These are phyloP conservation scores for Caenorhabditis uteleia DNA, from an alignment of 2,888 invertebrate species.

Conservation along the genomic window DNA sequence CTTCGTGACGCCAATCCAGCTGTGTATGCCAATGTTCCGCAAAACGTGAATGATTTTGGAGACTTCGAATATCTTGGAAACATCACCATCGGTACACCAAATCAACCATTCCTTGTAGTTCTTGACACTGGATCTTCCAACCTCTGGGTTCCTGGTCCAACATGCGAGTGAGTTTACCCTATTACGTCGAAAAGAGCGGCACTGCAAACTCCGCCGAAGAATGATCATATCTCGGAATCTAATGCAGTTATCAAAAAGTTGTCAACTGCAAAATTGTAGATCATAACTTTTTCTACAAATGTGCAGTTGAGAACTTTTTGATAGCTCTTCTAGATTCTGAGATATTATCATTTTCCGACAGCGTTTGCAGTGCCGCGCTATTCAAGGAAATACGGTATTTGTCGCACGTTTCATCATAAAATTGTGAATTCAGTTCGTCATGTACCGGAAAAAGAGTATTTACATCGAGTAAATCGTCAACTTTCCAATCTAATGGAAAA, in stretches of 20 bases:
- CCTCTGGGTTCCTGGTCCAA: constrained; percentile 46
- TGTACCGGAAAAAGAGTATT: constrained; percentile 81
- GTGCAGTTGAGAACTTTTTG: neutral
- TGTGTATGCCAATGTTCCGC: constrained; percentile 27
- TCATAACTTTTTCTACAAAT: neutral
- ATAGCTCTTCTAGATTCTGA: no score
- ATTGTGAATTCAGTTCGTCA: constrained; percentile 8
- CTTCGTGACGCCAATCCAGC: constrained; percentile 33
- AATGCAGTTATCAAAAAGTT: no score
- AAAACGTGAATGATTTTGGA: constrained; percentile 39
- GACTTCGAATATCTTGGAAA: constrained; percentile 71
- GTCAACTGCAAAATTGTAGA: no score
- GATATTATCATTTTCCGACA: no score
- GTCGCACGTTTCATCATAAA: neutral
- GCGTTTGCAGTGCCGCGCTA: no score
- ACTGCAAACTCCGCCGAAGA: no score
- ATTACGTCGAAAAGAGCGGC: constrained; percentile 1
- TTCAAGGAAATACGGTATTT: no score
- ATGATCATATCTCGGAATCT: no score
- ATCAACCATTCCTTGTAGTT: constrained; percentile 75
- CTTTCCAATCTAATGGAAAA: constrained; percentile 74
- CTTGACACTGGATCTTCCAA: constrained; percentile 47
- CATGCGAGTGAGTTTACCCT: constrained; percentile 43
- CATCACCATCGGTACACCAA: constrained; percentile 75
- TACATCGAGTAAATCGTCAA: constrained; percentile 81